Evolutionary conservation across 2,113 vertebrate species (phyloP).

Genomic region (Sisor rabdophorus): DNA sequence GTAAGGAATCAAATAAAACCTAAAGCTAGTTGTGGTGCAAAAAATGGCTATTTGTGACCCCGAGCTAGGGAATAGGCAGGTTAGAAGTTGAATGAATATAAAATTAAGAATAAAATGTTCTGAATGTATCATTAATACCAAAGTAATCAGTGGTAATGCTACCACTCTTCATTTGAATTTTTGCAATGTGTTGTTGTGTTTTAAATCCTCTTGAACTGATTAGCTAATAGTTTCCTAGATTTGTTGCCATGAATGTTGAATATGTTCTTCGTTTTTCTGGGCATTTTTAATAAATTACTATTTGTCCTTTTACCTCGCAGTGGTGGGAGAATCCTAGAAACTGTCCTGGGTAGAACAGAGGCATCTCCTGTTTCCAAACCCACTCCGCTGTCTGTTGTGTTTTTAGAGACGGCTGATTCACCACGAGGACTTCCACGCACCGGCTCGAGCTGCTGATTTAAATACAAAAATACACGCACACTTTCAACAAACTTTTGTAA

Average conservation of each 20-base stretch:
- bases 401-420: conserved; percentile 68
- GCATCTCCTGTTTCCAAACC: conserved; percentile 58
- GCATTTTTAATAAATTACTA: not conserved
- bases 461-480: not conserved
- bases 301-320: conserved; percentile 44
- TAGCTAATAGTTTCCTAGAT: too few species aligned
- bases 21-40: too few species aligned
- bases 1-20: too few species aligned
- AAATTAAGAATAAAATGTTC: not conserved
- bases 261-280: too few species aligned
- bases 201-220: not conserved
- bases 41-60: too few species aligned
- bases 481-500: not conserved
- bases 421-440: conserved; percentile 56
- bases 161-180: not conserved
- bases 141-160: not conserved
- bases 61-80: too few species aligned
- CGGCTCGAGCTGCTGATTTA: not conserved
- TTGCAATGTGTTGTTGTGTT: not conserved
- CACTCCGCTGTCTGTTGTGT: conserved; percentile 70
- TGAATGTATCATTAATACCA: not conserved
- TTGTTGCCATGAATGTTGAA: too few species aligned
- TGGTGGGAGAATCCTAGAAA: conserved; percentile 52
- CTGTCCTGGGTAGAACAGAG: conserved; percentile 46
- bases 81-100: too few species aligned